A percentile compares a stretch with the other conserved stretches of the same genome.
phyloP scores from a whole-genome alignment of 2,113 vertebrate genomes.

The Odocoileus virginianus region DNA sequence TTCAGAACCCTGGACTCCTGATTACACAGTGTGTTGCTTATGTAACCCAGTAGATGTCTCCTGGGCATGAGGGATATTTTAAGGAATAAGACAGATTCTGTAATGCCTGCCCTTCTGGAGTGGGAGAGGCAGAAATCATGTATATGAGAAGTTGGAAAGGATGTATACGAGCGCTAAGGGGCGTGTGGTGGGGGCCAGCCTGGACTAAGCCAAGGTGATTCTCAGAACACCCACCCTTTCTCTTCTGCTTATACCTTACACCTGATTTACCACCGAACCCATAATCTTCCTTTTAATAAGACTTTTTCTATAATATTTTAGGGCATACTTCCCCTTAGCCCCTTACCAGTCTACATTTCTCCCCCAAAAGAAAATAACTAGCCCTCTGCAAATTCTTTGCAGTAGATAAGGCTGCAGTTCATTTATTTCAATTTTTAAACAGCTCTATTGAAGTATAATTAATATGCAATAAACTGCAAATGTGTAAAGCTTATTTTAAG shows the following conservation, averaged over 20 bases:
- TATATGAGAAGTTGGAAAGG: neutral
- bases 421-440: conserved; percentile 21
- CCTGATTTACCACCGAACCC: neutral
- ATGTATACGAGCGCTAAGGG: neutral
- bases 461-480: neutral
- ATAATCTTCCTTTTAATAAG: neutral
- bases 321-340: neutral
- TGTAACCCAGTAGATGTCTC: neutral
- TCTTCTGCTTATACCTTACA: neutral
- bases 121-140: neutral
- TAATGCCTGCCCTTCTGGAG: neutral
- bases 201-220: neutral
- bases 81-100: neutral
- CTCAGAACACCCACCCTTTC: neutral
- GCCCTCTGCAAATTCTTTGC: neutral
- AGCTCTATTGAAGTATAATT: neutral
- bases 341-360: neutral
- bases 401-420: neutral
- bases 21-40: neutral
- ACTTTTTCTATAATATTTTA: neutral
- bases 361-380: neutral
- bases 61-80: neutral
- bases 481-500: neutral
- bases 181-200: neutral
- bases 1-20: neutral